Percentiles rank a stretch among this genome's conserved stretches.
Conservation (phyloP, 2,113 vertebrate genomes). For the Muntiacus muntjak region DNA sequence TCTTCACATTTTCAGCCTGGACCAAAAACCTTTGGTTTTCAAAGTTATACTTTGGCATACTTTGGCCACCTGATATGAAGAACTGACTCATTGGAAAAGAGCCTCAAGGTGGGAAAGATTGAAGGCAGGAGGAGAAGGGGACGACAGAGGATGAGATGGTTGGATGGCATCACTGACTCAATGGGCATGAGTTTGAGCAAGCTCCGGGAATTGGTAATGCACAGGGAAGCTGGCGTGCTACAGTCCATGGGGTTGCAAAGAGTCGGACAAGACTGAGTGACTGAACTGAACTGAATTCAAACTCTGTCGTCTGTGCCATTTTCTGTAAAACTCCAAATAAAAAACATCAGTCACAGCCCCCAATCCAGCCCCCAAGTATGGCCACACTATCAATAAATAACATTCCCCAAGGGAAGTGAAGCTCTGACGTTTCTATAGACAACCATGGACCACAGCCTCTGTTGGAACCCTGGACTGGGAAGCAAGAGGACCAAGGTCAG, state of each 20-base stretch:
- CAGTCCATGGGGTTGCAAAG: background rate
- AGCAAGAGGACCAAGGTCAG: background rate
- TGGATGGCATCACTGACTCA: background rate
- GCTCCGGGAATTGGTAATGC: background rate
- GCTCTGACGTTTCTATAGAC: background rate
- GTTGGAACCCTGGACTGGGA: background rate
- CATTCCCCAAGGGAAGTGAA: background rate
- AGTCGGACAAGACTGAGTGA: background rate
- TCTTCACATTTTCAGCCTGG: background rate
- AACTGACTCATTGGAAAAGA: background rate
- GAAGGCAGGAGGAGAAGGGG: background rate
- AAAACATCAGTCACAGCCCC: background rate
- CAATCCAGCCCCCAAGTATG: background rate
- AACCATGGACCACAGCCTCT: background rate
- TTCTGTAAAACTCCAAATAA: background rate
- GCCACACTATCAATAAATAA: background rate
- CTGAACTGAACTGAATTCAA: background rate
- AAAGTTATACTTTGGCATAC: background rate
- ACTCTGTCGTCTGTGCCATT: background rate
- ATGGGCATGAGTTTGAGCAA: background rate
- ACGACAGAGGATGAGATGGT: background rate
- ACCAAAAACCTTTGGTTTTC: background rate
- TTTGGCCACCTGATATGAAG: background rate
- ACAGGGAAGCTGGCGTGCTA: background rate
- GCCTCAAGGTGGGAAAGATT: background rate